phyloP scores from a whole-genome alignment of 1,140 invertebrate species.

The Sesamia nonagrioides region DNA sequence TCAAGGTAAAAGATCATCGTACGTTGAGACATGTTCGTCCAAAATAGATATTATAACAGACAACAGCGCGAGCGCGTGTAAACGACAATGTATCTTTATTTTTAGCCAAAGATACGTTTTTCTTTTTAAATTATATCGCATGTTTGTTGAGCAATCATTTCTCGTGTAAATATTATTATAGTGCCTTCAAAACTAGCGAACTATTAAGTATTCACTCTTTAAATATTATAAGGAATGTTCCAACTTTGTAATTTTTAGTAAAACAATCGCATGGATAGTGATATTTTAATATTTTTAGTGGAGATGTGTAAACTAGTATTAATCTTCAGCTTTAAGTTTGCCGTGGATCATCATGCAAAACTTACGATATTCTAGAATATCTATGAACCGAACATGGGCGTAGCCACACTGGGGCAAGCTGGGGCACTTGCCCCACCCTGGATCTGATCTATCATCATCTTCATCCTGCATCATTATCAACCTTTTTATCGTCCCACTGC shows the following conservation, averaged over 20 bases:
- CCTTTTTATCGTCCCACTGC: too few relatives aligned
- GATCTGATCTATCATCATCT: too few relatives aligned
- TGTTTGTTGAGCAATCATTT: slow-evolving; percentile 49
- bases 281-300: slow-evolving; percentile 20
- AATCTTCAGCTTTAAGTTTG: background rate
- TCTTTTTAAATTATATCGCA: slow-evolving; percentile 35
- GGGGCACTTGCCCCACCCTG: too few relatives aligned
- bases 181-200: slow-evolving; percentile 49
- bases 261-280: slow-evolving; percentile 28
- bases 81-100: slow-evolving; percentile 30
- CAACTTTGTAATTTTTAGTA: slow-evolving; percentile 35
- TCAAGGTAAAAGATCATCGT: slow-evolving; percentile 22
- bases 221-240: slow-evolving; percentile 53
- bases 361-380: too few relatives aligned
- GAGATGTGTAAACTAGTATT: slow-evolving; percentile 10
- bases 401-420: too few relatives aligned
- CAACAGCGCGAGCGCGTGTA: background rate
- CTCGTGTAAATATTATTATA: slow-evolving; percentile 52
- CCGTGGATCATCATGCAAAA: too few relatives aligned
- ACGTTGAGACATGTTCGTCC: background rate
- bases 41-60: slow-evolving; percentile 2
- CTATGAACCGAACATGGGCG: too few relatives aligned
- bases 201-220: slow-evolving; percentile 51
- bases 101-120: slow-evolving; percentile 52
- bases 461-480: too few relatives aligned